Percentiles rank a stretch among this genome's conserved stretches.
These are phyloP conservation scores for Pelecanoides urinatrix DNA, from an alignment of 2,113 vertebrate species.

Conservation along the genomic window DNA sequence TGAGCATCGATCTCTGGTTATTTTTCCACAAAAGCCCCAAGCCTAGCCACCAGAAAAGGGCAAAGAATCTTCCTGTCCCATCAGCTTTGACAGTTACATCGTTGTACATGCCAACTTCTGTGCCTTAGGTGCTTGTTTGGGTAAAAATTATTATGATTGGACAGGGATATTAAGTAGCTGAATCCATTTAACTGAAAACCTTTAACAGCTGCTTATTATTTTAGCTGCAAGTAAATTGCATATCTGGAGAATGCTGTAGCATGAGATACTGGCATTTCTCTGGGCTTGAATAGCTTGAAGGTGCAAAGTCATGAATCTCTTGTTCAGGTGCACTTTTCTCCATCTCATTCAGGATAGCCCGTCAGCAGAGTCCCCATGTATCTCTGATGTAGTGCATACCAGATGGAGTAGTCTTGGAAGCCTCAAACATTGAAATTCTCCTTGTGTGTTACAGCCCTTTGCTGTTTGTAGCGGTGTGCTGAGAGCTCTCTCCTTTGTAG, in stretches of 20 bases:
- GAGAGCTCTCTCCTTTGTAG: neutral
- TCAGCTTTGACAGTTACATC: neutral
- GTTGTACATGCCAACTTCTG: neutral
- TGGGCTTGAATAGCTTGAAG: neutral
- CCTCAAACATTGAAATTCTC: neutral
- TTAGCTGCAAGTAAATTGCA: neutral
- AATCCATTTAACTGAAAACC: neutral
- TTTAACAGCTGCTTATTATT: neutral
- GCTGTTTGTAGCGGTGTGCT: neutral
- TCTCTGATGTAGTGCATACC: neutral
- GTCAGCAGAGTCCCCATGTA: neutral
- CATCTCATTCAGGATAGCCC: neutral
- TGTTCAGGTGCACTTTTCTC: neutral
- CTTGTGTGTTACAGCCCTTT: neutral
- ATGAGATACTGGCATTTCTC: neutral
- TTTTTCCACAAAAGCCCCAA: neutral
- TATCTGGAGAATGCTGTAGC: neutral
- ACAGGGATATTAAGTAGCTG: neutral
- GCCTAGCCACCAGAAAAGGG: neutral
- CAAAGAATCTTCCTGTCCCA: neutral
- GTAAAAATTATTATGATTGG: neutral
- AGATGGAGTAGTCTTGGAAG: neutral
- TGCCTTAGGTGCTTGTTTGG: neutral
- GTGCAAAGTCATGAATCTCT: neutral
- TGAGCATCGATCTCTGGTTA: neutral